Conservation (phyloP, 2,113 vertebrate genomes). For the Verasper variegatus region DNA sequence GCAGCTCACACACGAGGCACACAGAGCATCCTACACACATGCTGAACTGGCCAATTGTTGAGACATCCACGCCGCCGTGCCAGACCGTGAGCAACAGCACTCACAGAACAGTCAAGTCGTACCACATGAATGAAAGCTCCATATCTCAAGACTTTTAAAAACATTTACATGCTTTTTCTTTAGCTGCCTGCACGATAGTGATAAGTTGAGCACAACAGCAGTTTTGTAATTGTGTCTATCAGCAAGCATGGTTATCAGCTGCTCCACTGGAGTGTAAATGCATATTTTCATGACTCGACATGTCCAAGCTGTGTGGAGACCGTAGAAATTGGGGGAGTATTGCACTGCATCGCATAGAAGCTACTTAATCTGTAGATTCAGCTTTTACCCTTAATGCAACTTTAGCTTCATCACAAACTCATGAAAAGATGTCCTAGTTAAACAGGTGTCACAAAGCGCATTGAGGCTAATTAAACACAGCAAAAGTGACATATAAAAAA, state of each 20-base stretch:
- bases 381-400: constrained; percentile 23
- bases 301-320: background rate
- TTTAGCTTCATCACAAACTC: constrained; percentile 17
- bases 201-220: background rate
- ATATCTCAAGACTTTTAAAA: background rate
- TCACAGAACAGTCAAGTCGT: no score
- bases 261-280: background rate
- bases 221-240: background rate
- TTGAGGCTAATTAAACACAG: background rate
- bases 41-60: constrained; percentile 47
- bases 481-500: background rate
- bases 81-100: constrained; percentile 47
- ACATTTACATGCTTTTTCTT: background rate
- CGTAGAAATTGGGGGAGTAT: constrained; percentile 2
- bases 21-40: constrained; percentile 56
- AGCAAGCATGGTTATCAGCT: background rate
- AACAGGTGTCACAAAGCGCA: constrained; percentile 7
- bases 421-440: background rate
- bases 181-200: background rate
- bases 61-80: constrained; percentile 28
- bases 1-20: constrained; percentile 45
- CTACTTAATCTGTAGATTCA: constrained; percentile 21
- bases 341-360: background rate
- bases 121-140: background rate
- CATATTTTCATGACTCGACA: constrained; percentile 32